phyloP scores from a whole-genome alignment of 2,888 invertebrate species.

The Coelopa pilipes region DNA sequence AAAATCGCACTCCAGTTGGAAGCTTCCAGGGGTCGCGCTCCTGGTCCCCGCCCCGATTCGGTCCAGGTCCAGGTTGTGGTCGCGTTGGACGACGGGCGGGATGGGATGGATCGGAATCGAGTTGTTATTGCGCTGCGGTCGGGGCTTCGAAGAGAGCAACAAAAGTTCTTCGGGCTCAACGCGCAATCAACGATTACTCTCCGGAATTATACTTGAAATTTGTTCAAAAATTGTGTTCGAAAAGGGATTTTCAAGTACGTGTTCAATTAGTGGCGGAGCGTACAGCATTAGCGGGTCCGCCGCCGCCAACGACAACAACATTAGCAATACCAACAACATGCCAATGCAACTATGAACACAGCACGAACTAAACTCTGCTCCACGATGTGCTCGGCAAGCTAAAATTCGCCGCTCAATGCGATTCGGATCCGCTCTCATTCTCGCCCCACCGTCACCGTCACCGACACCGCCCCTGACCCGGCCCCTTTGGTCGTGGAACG shows the following conservation, averaged over 20 bases:
- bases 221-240: conserved; percentile 7
- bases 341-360: background rate
- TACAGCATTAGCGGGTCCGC: too few species aligned
- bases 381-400: background rate
- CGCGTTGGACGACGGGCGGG: background rate
- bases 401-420: background rate
- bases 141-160: conserved; percentile 47
- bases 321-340: background rate
- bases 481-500: too few species aligned
- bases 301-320: too few species aligned
- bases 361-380: background rate
- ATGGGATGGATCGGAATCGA: conserved; percentile 54
- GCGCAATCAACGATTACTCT: conserved; percentile 33
- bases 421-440: too few species aligned
- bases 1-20: too few species aligned
- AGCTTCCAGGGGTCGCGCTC: too few species aligned
- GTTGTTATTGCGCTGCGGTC: conserved; percentile 53
- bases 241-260: conserved; percentile 21
- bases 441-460: too few species aligned
- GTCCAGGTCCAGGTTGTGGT: too few species aligned
- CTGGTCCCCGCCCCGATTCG: too few species aligned
- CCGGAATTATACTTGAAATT: conserved; percentile 27
- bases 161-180: conserved; percentile 30
- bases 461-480: too few species aligned
- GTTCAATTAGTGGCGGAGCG: conserved; percentile 13